Evolutionary conservation across 1,140 invertebrate species (phyloP), one percentile per base, ranked within the genome.

Genomic region (Diploscapter pachys): DNA sequence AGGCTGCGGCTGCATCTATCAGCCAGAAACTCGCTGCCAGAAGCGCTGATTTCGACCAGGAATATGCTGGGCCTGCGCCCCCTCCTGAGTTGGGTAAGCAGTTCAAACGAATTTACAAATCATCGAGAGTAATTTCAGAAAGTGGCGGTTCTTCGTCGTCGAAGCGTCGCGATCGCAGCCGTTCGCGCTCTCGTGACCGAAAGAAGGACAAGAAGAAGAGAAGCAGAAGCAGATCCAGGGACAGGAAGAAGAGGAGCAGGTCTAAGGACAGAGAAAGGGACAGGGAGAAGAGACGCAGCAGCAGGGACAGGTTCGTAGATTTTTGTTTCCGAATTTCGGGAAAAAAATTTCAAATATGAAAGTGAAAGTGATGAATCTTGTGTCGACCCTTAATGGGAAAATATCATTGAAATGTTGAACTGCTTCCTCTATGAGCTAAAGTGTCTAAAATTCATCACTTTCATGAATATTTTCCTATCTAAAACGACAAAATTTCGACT

Each of bases 161-260:
- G 31, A 31, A 31, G 31, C 31, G 31, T 55, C 75, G 75, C 57
- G 75, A 72, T 59, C 69, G 79, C 6, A 9, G 52, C 64, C 78
- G 79, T 59, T 72, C 57, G 61, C 77, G 77, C 3, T 80, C 78
- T 76, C 78, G 71, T 52, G 78, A 75, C 61, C 79, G 79, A 11
- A 70, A 70, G 49, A 72, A 64, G 11, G 67, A 77, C 49, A 62
- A 49, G 13, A 73, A 62, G 49, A 63, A 57, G 49, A 65, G 63
- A 73, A 69, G 53, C 51, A 53, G 48, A 54, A 62, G 9, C 51
- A 66, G 72, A 5, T 73, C 72, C 6, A 66, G 55, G n/a, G n/a
- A n/a, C 51, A 31, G 48, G n/a, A 52, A 56, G 59, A 78, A 57
- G 57, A 71, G 76, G 70, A 77, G 72, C 5, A 65, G 77, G 5